Evolutionary conservation across 35 echinoderm and acorn worm genomes (phyloP), one percentile per base, ranked within the genome.

Genomic region (Apostichopus japonicus): DNA sequence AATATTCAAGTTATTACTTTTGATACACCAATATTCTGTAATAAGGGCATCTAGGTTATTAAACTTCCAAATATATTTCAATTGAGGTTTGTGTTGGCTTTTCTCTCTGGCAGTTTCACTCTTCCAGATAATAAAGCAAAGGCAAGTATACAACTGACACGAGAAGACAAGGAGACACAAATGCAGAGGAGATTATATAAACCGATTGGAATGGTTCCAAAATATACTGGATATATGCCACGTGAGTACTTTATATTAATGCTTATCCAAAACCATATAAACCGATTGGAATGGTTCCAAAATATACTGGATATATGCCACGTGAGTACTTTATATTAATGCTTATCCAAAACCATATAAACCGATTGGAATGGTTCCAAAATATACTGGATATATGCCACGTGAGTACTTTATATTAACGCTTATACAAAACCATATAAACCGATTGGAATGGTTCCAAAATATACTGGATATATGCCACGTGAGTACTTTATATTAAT

Each of bases 161-260:
- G 70, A 79, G 96, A 98, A 77, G 94, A 98, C 80, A 87, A 54
- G 88, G 90, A 95, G 33, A 92, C 90, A 52, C 67, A 94, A 65
- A 92, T 94, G 89, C 96, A 98, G 23, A 86, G 97, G 25, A 86
- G 97, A 75, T 88, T 98, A 10, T 98, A 98, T 77, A 98, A 98
- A 90, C 93, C 91, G 33, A 98, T 98, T 11, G 97, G 97, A 83
- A 98, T 98, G 97, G 97, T 98, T 8, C 97, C 97, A 54, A 98
- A 98, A 77, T 98, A 98, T 87, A 98, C 97, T 55, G 97, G 97
- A 75, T 98, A 98, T 71, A 65, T 98, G 62, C 97, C 97, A 87
- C 97, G 97, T 98, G 93, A 98, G 95, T 94, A 24, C 19, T 44
- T 44, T 44, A 44, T 44, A 44, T 44, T 44, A 27, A 57, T 24